Conservation (phyloP, 2,797 vertebrate genomes). For the Bufotes viridis region DNA sequence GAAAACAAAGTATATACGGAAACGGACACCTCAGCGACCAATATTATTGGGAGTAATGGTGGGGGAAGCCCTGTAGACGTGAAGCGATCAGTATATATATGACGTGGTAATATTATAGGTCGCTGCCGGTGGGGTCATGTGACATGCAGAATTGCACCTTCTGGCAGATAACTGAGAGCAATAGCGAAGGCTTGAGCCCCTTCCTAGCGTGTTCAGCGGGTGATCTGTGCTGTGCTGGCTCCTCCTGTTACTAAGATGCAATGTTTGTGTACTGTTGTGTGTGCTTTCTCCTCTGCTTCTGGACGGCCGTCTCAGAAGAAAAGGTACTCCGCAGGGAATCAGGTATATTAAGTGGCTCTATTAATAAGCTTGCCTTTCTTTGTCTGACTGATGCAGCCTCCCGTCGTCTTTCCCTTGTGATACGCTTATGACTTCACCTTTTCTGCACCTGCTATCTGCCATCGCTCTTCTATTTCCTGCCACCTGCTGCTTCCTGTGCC, state of each 20-base stretch:
- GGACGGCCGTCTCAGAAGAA: conserved; percentile 93
- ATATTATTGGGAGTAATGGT: no score
- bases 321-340: conserved; percentile 90
- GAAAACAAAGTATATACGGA: no score
- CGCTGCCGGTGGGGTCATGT: no score
- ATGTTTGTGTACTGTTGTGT: conserved; percentile 68
- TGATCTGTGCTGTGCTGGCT: background rate
- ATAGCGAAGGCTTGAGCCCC: background rate
- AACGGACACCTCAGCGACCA: no score
- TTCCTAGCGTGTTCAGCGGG: background rate
- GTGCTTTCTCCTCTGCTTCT: conserved; percentile 70
- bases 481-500: background rate
- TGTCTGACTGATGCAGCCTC: background rate
- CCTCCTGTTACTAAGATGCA: conserved; percentile 29
- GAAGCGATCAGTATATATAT: no score
- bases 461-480: background rate
- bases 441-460: background rate
- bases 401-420: background rate
- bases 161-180: background rate
- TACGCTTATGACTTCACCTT: background rate
- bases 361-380: conserved; percentile 5
- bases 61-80: no score
- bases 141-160: no score
- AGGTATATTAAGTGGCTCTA: conserved; percentile 79
- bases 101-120: no score